These are phyloP conservation scores for Amblyraja radiata DNA, from an alignment of 2,797 vertebrate species.

Conservation along the genomic window DNA sequence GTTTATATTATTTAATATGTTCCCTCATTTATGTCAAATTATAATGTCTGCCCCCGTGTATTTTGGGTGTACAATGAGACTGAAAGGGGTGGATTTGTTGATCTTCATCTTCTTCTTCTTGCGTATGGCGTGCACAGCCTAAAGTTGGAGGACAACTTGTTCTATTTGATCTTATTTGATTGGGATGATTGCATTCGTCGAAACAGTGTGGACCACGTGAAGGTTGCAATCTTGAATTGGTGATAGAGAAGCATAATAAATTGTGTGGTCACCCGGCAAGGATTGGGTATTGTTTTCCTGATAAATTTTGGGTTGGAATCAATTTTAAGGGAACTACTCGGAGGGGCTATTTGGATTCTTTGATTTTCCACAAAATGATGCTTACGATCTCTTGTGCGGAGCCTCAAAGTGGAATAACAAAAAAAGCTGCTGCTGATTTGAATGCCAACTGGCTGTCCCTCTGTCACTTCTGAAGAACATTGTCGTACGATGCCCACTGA, in stretches of 20 bases:
- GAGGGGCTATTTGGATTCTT: neutral
- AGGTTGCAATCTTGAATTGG: neutral
- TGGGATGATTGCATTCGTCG: too few relatives aligned
- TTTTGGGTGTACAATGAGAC: neutral
- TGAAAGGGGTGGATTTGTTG: neutral
- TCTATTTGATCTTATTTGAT: too few relatives aligned
- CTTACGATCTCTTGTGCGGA: neutral
- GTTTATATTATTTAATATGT: neutral
- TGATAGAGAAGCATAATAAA: neutral
- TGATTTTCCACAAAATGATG: neutral
- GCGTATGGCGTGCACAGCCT: too few relatives aligned
- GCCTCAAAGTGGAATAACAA: neutral
- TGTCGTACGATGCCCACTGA: neutral
- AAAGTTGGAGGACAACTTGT: too few relatives aligned
- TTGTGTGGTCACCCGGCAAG: neutral
- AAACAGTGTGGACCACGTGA: too few relatives aligned
- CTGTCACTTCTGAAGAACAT: neutral
- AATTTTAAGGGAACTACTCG: neutral
- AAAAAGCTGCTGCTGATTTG: neutral
- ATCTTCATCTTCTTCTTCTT: too few relatives aligned
- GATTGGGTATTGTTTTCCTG: neutral
- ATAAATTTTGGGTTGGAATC: neutral
- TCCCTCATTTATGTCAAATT: neutral
- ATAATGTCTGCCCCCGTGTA: neutral
- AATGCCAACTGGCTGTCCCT: conserved; percentile 1